Evolutionary conservation across 1,140 invertebrate species (phyloP).

Genomic region (Aricia agestis): DNA sequence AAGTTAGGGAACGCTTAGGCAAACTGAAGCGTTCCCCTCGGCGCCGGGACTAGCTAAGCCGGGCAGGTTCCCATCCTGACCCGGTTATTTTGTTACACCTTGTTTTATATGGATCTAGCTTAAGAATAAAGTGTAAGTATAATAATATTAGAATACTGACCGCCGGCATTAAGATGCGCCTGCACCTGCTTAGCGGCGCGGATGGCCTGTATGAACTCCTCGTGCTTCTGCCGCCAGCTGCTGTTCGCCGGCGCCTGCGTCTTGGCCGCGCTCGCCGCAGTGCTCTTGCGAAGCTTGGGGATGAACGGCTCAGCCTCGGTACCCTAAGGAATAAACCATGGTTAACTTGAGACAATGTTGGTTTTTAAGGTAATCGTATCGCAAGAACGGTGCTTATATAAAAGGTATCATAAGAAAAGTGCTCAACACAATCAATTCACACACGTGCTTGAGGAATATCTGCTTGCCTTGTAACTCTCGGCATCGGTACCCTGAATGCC

Average conservation of each 20-base stretch:
- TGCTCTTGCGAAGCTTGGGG: slow-evolving; percentile 63
- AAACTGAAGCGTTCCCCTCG: too few species aligned
- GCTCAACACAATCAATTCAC: not conserved
- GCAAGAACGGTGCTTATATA: too few species aligned
- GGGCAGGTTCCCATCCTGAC: too few species aligned
- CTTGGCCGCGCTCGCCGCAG: slow-evolving; percentile 38
- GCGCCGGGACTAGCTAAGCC: too few species aligned
- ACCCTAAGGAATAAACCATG: slow-evolving; percentile 73
- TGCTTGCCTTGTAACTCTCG: slow-evolving; percentile 54
- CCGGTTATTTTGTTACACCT: too few species aligned
- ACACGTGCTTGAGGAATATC: slow-evolving; percentile 6
- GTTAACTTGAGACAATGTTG: not conserved
- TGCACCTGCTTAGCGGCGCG: slow-evolving; percentile 93
- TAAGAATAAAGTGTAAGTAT: too few species aligned
- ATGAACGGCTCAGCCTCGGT: slow-evolving; percentile 91
- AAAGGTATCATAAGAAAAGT: not conserved
- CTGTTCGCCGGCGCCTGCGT: slow-evolving; percentile 57
- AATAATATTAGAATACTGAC: too few species aligned
- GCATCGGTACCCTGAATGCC: slow-evolving; percentile 44
- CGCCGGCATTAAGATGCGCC: slow-evolving; percentile 89
- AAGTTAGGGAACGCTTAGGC: too few species aligned
- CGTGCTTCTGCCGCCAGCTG: slow-evolving; percentile 94
- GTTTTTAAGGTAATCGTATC: too few species aligned
- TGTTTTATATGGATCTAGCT: too few species aligned
- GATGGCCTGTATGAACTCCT: slow-evolving; percentile 93